These are phyloP conservation scores for Xerus inauris DNA, from an alignment of 2,113 vertebrate genomes.

Conservation along the genomic window DNA sequence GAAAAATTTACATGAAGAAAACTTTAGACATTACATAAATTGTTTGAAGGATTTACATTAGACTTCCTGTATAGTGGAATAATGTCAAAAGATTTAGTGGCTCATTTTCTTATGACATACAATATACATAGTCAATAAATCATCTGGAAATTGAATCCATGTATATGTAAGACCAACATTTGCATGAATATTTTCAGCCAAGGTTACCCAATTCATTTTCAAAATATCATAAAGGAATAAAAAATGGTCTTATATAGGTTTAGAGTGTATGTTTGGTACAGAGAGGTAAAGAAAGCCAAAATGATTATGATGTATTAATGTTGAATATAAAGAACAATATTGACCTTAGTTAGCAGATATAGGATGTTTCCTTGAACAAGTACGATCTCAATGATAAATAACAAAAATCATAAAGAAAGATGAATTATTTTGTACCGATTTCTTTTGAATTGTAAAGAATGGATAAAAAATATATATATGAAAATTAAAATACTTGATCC, in stretches of 20 bases:
- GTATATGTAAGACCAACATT: slow-evolving; percentile 36
- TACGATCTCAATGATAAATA: not conserved
- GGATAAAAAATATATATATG: not conserved
- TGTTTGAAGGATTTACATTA: slow-evolving; percentile 17
- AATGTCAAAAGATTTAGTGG: slow-evolving; percentile 46
- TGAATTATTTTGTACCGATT: not conserved
- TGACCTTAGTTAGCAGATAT: not conserved
- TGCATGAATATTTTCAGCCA: slow-evolving; percentile 41
- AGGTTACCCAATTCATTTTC: slow-evolving; percentile 1
- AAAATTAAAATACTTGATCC: not conserved
- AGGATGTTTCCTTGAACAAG: not conserved
- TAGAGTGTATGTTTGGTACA: not conserved
- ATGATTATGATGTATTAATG: not conserved
- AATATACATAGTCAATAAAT: slow-evolving; percentile 48
- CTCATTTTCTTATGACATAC: slow-evolving; percentile 36
- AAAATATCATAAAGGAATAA: slow-evolving; percentile 56
- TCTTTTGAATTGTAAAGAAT: not conserved
- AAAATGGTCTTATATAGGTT: not conserved
- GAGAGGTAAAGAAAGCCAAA: not conserved
- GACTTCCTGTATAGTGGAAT: not conserved
- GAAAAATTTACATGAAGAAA: slow-evolving; percentile 33
- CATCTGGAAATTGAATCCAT: slow-evolving; percentile 24
- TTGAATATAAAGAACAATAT: slow-evolving; percentile 31
- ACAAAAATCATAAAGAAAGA: not conserved
- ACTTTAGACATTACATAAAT: slow-evolving; percentile 50